Evolutionary conservation across 2,113 vertebrate species (phyloP).

Genomic region (Pseudorectes ferrugineus): DNA sequence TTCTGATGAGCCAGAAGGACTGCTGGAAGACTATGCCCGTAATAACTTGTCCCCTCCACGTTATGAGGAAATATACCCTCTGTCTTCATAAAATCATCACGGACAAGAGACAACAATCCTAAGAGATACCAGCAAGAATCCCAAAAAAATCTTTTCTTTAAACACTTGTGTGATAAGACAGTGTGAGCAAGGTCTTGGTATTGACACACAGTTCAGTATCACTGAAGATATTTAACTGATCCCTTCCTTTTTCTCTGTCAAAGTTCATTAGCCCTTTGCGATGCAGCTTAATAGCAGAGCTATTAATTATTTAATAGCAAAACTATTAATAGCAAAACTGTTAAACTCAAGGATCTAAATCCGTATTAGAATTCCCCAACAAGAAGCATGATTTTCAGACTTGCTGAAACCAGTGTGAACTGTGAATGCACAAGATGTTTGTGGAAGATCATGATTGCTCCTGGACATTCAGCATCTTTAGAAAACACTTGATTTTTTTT

Average conservation of each 20-base stretch:
- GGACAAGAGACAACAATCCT: background rate
- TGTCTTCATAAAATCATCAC: background rate
- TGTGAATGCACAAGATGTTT: background rate
- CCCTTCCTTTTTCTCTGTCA: background rate
- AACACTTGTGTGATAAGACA: background rate
- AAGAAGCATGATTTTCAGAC: background rate
- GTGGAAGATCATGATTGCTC: background rate
- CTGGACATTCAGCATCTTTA: background rate
- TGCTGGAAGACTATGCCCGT: background rate
- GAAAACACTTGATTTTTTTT: background rate
- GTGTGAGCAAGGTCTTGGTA: background rate
- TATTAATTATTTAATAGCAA: background rate
- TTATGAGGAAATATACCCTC: slow-evolving; percentile 71
- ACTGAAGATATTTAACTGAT: background rate
- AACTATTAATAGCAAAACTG: background rate
- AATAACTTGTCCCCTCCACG: slow-evolving; percentile 56
- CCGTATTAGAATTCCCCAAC: background rate
- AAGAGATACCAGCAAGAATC: background rate
- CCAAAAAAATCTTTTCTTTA: background rate
- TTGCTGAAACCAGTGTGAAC: background rate
- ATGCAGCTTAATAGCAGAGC: background rate
- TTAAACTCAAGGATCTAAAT: background rate
- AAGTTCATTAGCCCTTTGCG: background rate
- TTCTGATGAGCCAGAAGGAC: slow-evolving; percentile 6
- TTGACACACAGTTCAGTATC: background rate